phyloP scores from a whole-genome alignment of 2,797 vertebrate species.

The Nasua narica region DNA sequence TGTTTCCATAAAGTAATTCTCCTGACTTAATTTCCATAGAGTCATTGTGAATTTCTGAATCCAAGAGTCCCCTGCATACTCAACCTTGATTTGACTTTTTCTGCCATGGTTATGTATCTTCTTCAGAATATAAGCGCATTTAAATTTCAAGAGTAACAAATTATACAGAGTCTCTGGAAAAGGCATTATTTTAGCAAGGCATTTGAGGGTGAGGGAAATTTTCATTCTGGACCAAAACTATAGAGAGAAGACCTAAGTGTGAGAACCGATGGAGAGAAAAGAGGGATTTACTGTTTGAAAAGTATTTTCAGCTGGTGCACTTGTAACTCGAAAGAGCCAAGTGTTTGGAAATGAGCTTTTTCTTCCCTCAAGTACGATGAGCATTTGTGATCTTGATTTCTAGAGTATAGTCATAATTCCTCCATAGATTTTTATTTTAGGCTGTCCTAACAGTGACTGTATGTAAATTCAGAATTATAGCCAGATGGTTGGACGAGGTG shows the following conservation, averaged over 20 bases:
- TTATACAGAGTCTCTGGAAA: slow-evolving; percentile 33
- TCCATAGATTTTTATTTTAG: slow-evolving; percentile 65
- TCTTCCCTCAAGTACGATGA: slow-evolving; percentile 38
- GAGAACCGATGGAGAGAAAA: slow-evolving; percentile 20
- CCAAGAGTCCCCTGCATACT: neutral
- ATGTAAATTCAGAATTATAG: slow-evolving; percentile 73
- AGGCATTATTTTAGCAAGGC: slow-evolving; percentile 51
- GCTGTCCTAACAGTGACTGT: slow-evolving; percentile 49
- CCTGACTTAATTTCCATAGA: neutral
- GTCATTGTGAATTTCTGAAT: neutral
- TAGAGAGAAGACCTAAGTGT: slow-evolving; percentile 23
- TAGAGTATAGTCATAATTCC: slow-evolving; percentile 62
- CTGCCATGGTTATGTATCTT: slow-evolving; percentile 24
- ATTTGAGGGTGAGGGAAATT: slow-evolving; percentile 47
- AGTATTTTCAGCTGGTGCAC: slow-evolving; percentile 64
- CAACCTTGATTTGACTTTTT: neutral
- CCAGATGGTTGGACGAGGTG: slow-evolving; percentile 63
- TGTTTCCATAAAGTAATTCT: neutral
- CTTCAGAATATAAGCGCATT: slow-evolving; percentile 36
- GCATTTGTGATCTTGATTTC: slow-evolving; percentile 73
- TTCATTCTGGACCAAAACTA: slow-evolving; percentile 39
- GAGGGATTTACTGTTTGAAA: slow-evolving; percentile 43
- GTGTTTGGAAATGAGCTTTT: slow-evolving; percentile 57
- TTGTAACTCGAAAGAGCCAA: slow-evolving; percentile 50
- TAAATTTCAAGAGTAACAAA: slow-evolving; percentile 29